These are phyloP conservation scores for Parazoanthus darwini DNA, from an alignment of 92 coral and sea anemone species.

Conservation along the genomic window DNA sequence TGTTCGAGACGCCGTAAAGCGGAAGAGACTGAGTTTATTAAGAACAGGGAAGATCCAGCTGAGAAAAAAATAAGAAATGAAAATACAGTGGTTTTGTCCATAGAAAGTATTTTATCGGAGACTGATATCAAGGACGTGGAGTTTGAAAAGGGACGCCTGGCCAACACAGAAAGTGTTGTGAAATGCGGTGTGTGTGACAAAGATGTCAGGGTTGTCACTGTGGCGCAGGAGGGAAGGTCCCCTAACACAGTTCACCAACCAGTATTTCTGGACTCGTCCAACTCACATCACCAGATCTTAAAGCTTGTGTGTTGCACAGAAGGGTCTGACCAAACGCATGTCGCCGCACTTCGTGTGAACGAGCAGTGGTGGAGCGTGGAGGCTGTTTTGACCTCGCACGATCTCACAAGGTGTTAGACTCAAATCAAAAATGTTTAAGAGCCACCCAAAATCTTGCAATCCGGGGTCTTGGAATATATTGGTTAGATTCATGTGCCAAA, in stretches of 20 bases:
- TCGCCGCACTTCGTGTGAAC: conserved; percentile 39
- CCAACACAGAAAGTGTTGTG: conserved; percentile 24
- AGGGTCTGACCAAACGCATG: conserved; percentile 35
- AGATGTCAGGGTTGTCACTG: neutral
- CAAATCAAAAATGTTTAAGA: neutral
- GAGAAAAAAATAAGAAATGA: conserved; percentile 23
- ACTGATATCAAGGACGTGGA: conserved; percentile 45
- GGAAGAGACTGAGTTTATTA: neutral
- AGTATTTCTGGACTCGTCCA: conserved; percentile 42
- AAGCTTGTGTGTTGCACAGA: conserved; percentile 37
- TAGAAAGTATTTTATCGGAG: conserved; percentile 23
- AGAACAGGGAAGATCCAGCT: conserved; percentile 5
- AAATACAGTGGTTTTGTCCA: conserved; percentile 19
- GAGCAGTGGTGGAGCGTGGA: conserved; percentile 55
- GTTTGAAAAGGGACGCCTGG: conserved; percentile 29
- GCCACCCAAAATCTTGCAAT: neutral
- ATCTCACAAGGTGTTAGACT: conserved; percentile 5
- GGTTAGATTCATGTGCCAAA: neutral
- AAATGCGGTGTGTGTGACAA: conserved; percentile 47
- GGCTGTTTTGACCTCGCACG: conserved; percentile 39
- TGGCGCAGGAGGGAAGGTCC: conserved; percentile 24
- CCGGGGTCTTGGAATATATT: neutral
- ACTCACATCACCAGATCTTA: conserved; percentile 30
- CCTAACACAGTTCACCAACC: conserved; percentile 35
- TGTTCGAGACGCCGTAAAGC: conserved; percentile 14